Base-by-base conservation (phyloP, 2,113 vertebrate species). In the Cyprinodon variegatus region DNA sequence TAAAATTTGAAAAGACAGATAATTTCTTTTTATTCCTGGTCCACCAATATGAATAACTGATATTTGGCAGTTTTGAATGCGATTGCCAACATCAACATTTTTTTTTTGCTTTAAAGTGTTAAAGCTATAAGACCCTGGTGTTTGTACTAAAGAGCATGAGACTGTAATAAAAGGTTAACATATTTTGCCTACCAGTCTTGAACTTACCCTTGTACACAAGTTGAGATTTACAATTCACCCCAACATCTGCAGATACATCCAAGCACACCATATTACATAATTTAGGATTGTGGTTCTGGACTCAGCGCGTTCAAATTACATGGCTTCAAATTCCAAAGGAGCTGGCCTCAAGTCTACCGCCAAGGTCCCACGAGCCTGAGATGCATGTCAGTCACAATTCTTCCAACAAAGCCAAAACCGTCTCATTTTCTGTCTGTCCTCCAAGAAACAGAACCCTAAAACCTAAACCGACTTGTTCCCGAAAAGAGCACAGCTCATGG, bases 231-330 rank as follows among this genome's bases (percentile, higher is more conserved):
- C 76, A 77, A 79, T 72, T 75, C 74, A 79, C 6, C 65, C 53
- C 72, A 8, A 75, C 77, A 83, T 83, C 61, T 67, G 70, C 61
- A 73, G 46, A 13, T 78, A 41, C 29, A 53, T 83, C 83, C 83
- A 87, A 83, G 76, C 80, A 82, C 74, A 83, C 88, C 79, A 84
- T 75, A 81, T 91, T 91, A 92, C 86, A 90, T 82, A 92, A 90
- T 79, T 79, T 75, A 77, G 22, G 77, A 79, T 67, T 89, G 89
- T 43, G 89, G 91, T 92, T 94, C 90, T 92, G 88, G 88, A 90
- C 74, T 68, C 74, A 82, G 84, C 46, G 46, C 88, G 83, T 90
- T 91, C 84, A 93, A 94, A 93, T 92, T 89, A 91, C 82, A 93
- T 85, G 87, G 85, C 93, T 93, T 93, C 84, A 10, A 76, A 91